phyloP scores from a whole-genome alignment of 2,113 vertebrate genomes.

The Gymnarchus niloticus region DNA sequence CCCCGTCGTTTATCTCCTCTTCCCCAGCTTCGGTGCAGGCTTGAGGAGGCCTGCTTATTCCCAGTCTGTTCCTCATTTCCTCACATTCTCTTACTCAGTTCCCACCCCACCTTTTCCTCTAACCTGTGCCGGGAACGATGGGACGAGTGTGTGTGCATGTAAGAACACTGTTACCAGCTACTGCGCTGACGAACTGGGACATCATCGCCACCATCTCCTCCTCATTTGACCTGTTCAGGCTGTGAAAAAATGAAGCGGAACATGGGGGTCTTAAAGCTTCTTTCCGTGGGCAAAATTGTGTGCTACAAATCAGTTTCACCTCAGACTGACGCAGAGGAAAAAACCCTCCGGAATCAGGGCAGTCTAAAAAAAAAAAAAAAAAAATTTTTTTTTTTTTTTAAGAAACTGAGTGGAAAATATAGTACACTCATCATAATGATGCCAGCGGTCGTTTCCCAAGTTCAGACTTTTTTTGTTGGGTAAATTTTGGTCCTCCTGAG shows the following conservation, averaged over 20 bases:
- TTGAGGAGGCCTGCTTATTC: slow-evolving; percentile 57
- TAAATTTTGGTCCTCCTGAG: not conserved
- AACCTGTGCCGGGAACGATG: not conserved
- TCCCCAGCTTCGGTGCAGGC: not conserved
- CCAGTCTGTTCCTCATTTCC: slow-evolving; percentile 55
- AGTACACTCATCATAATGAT: not conserved
- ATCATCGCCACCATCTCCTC: not conserved
- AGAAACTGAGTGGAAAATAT: not conserved
- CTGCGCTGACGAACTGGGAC: not conserved
- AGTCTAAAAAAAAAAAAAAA: too few species aligned
- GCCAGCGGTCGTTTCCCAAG: not conserved
- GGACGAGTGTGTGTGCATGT: not conserved
- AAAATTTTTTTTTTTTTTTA: too few species aligned
- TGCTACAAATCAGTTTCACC: not conserved
- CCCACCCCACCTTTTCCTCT: not conserved
- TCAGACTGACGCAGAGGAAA: not conserved
- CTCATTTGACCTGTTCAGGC: not conserved
- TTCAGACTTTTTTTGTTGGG: not conserved
- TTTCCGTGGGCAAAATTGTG: not conserved
- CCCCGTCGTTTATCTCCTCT: not conserved
- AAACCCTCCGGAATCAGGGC: not conserved
- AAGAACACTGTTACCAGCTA: not conserved
- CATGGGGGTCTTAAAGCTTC: not conserved
- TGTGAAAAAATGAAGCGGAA: not conserved
- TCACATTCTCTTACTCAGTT: not conserved